phyloP scores from a whole-genome alignment of 1,140 invertebrate species.

The Lutraria rhynchaena region DNA sequence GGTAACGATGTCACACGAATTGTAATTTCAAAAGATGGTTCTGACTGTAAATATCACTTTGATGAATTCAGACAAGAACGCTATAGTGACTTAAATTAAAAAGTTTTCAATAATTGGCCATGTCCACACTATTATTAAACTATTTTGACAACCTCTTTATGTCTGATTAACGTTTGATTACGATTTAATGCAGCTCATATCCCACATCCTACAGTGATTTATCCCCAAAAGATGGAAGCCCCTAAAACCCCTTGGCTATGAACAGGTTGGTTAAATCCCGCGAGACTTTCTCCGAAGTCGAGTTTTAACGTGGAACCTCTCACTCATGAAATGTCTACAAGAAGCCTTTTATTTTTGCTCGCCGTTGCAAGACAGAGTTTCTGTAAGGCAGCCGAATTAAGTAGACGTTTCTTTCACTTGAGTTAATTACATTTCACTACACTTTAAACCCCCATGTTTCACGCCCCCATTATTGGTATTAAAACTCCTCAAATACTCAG shows the following conservation, averaged over 20 bases:
- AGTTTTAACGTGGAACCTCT: slow-evolving; percentile 3
- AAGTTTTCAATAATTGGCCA: too few relatives aligned
- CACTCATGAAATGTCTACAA: slow-evolving; percentile 23
- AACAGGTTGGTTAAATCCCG: slow-evolving; percentile 16
- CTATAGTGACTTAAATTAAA: too few relatives aligned
- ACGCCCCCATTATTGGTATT: slow-evolving; percentile 33
- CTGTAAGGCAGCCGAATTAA: slow-evolving; percentile 36
- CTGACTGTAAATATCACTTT: too few relatives aligned
- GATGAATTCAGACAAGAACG: too few relatives aligned
- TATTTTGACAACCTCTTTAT: slow-evolving; percentile 7
- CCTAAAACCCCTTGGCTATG: not conserved
- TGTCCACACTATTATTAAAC: too few relatives aligned
- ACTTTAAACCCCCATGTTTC: slow-evolving; percentile 42
- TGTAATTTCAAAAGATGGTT: too few relatives aligned
- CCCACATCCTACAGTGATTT: not conserved
- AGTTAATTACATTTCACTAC: slow-evolving; percentile 24
- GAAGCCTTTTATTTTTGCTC: slow-evolving; percentile 8
- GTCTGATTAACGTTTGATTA: slow-evolving; percentile 40
- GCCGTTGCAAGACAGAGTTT: not conserved
- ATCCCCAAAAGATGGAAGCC: not conserved
- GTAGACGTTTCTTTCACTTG: slow-evolving; percentile 29
- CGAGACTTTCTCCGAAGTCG: not conserved
- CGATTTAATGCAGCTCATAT: slow-evolving; percentile 17
- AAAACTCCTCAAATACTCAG: not conserved
- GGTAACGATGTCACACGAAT: too few relatives aligned